Evolutionary conservation across 1,140 invertebrate genomes (phyloP).

Genomic region (Stratiolaelaps scimitus): DNA sequence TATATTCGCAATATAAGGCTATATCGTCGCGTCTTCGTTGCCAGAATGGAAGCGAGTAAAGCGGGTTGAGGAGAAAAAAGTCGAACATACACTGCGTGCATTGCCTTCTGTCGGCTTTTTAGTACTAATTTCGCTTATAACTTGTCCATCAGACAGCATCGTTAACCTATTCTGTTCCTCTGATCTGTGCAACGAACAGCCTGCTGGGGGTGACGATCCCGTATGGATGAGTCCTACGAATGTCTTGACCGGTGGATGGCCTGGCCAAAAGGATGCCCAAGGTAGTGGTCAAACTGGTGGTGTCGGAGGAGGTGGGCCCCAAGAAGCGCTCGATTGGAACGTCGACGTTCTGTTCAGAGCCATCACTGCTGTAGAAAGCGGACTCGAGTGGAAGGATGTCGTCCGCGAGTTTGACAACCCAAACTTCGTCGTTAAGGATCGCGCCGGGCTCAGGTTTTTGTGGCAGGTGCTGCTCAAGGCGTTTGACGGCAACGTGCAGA

Average conservation of each 20-base stretch:
- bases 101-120: no score
- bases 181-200: neutral
- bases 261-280: neutral
- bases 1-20: no score
- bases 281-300: neutral
- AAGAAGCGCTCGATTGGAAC: constrained; percentile 21
- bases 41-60: neutral
- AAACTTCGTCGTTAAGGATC: constrained; percentile 73
- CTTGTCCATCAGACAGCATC: no score
- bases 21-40: no score
- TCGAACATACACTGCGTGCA: no score
- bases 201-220: neutral
- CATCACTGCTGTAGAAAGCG: constrained; percentile 12
- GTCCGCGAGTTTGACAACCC: constrained; percentile 75
- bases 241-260: constrained; percentile 1
- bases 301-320: neutral
- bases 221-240: constrained; percentile 11
- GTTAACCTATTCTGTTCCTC: neutral
- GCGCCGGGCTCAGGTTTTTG: constrained; percentile 63
- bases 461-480: constrained; percentile 64
- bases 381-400: constrained; percentile 79
- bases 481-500: constrained; percentile 50
- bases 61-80: no score
- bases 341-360: constrained; percentile 13
- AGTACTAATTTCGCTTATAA: no score